Evolutionary conservation across 2,888 invertebrate genomes (phyloP).

Genomic region (Furcula furcula): DNA sequence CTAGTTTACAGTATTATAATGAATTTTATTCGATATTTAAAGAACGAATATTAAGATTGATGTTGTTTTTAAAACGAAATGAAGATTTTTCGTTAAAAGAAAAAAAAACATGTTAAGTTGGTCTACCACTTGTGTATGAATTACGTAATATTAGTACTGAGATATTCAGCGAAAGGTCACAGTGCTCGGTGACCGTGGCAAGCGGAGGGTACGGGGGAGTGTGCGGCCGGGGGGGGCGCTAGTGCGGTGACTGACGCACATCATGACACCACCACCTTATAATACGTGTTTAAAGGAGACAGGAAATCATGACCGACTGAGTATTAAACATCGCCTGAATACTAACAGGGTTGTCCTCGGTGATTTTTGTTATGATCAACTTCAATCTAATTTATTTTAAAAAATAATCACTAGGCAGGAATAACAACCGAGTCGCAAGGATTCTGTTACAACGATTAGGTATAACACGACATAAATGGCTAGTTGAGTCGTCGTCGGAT

Average conservation of each 20-base stretch:
- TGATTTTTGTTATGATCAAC: slow-evolving; percentile 5
- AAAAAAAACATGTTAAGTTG: no score
- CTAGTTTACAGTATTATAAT: not conserved
- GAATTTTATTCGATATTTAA: not conserved
- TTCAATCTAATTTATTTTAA: not conserved
- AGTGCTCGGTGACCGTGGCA: slow-evolving; percentile 74
- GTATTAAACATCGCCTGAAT: slow-evolving; percentile 14
- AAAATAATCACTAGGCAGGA: not conserved
- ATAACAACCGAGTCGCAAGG: not conserved
- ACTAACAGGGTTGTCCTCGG: slow-evolving; percentile 10
- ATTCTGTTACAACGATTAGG: not conserved
- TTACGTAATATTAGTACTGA: slow-evolving; percentile 54
- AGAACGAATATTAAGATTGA: no score
- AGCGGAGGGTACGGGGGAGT: slow-evolving; percentile 37
- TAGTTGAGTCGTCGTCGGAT: slow-evolving; percentile 55
- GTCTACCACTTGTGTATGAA: slow-evolving; percentile 33
- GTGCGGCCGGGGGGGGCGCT: slow-evolving; percentile 16
- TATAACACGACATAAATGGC: slow-evolving; percentile 15
- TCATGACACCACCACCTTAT: slow-evolving; percentile 33
- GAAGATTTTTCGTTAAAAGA: no score
- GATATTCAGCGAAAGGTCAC: slow-evolving; percentile 69
- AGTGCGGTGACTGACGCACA: slow-evolving; percentile 35
- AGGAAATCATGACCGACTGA: slow-evolving; percentile 29
- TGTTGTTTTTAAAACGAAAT: no score
- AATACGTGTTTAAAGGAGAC: slow-evolving; percentile 24